Percentiles rank a stretch among this genome's conserved stretches.
Conservation (phyloP, 2,113 vertebrate genomes). For the Elephas maximus region DNA sequence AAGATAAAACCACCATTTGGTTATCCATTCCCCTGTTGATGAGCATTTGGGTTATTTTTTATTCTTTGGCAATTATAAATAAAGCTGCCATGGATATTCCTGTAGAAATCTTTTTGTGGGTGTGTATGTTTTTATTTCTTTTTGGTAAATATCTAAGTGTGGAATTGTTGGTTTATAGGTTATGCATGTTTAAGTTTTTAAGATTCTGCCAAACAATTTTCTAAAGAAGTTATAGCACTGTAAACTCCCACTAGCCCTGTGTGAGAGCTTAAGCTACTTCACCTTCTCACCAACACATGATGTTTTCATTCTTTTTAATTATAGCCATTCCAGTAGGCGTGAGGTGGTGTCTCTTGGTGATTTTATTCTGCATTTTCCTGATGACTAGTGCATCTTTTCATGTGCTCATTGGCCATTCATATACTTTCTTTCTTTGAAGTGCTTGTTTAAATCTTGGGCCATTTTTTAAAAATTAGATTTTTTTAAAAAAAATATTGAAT, state of each 20-base stretch:
- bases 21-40: background rate
- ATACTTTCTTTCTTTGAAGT: conserved; percentile 30
- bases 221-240: too few species aligned
- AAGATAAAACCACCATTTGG: background rate
- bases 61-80: background rate
- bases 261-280: background rate
- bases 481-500: background rate
- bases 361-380: conserved; percentile 59
- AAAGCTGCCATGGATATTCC: background rate
- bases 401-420: conserved; percentile 13
- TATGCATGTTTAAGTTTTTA: background rate
- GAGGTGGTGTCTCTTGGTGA: conserved; percentile 20
- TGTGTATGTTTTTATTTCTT: background rate
- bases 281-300: conserved; percentile 21
- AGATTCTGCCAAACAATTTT: background rate
- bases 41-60: background rate
- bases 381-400: conserved; percentile 64
- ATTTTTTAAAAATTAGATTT: background rate
- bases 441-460: background rate
- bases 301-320: conserved; percentile 62
- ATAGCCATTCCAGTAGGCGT: background rate
- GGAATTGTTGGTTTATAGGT: background rate
- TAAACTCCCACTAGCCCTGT: background rate
- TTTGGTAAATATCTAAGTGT: background rate
- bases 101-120: background rate